Percentiles rank a stretch among this genome's conserved stretches.
These are phyloP conservation scores for Flabesymbios commensalis DNA, from an alignment of 2,888 invertebrate species.

Conservation along the genomic window DNA sequence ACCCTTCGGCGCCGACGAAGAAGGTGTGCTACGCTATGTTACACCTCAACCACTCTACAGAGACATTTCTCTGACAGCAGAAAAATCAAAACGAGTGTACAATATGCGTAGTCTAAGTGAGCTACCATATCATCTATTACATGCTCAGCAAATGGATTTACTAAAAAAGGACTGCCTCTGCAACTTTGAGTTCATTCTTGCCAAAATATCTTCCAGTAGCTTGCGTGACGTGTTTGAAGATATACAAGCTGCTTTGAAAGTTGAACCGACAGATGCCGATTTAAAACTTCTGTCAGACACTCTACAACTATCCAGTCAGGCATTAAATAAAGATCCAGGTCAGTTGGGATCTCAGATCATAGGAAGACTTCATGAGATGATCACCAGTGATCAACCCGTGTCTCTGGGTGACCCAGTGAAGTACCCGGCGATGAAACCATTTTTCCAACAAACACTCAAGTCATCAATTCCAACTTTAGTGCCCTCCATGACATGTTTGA, in stretches of 20 bases:
- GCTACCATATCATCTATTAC: conserved; percentile 77
- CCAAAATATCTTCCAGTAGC: conserved; percentile 78
- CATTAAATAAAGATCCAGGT: conserved; percentile 78
- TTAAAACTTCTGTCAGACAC: conserved; percentile 70
- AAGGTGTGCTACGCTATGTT: conserved; percentile 36
- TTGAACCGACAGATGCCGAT: conserved; percentile 50
- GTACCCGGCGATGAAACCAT: conserved; percentile 47
- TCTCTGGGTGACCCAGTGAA: conserved; percentile 51
- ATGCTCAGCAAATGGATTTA: conserved; percentile 62
- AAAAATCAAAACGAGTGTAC: conserved; percentile 61
- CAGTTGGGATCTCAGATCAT: conserved; percentile 79
- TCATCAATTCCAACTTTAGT: conserved; percentile 49
- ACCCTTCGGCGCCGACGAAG: conserved; percentile 43
- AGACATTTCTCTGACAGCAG: background rate
- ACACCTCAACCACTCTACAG: conserved; percentile 43
- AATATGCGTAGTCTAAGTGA: conserved; percentile 82
- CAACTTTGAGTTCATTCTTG: conserved; percentile 77
- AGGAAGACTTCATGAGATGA: conserved; percentile 59
- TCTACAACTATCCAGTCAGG: conserved; percentile 73
- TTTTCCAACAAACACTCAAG: conserved; percentile 44
- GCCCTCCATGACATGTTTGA: conserved; percentile 53
- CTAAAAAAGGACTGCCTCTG: conserved; percentile 74
- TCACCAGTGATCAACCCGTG: conserved; percentile 49
- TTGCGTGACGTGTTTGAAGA: conserved; percentile 79
- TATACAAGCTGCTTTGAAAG: conserved; percentile 65